Evolutionary conservation across 2,888 invertebrate species (phyloP), one percentile per base, ranked within the genome.

Genomic region (Julus scandinavius): DNA sequence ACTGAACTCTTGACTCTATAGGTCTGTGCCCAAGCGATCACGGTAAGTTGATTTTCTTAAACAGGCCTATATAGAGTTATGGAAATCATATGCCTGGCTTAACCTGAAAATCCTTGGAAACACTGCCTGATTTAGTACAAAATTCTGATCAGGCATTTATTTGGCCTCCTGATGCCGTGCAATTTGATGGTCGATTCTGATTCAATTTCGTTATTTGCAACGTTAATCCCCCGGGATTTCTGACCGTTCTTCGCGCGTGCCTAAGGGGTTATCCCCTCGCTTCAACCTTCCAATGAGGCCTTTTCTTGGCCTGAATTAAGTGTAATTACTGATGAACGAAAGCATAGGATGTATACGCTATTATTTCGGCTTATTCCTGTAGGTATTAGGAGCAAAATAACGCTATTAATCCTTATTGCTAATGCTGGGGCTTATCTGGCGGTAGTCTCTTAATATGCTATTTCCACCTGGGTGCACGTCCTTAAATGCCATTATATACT

Each of bases 41-140:
- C 80, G 80, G 80, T 80, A 80, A 80, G 80, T 80, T 80, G 29
- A 80, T 80, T 80, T 80, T 80, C 80, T 80, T 80, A 80, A 80
- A 54, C 80, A 80, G 80, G 15, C 80, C 80, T 80, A 80, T 15
- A 40, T 80, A 80, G 80, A 80, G 80, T 63, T 63, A 63, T 63
- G 63, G n/a, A 45, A 45, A 45, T 1, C 45, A 45, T 45, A 2
- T 45, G 1, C 7, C 45, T 5, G 45, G 45, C 54, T 54, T 54
- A 54, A 13, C 54, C 54, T 5, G 45, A 45, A 29, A 29, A 29
- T 29, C 29, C 29, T 45, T 45, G 45, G 45, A 45, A 45, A 45
- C 7, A 7, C 54, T 0, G 54, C 54, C 54, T 45, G 45, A 54
- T 54, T 54, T 29, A 4, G 15, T 17, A 4, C 54, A 15, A 54